Evolutionary conservation across 1,140 invertebrate genomes (phyloP), one percentile per base, ranked within the genome.

Genomic region (Apis cerana): DNA sequence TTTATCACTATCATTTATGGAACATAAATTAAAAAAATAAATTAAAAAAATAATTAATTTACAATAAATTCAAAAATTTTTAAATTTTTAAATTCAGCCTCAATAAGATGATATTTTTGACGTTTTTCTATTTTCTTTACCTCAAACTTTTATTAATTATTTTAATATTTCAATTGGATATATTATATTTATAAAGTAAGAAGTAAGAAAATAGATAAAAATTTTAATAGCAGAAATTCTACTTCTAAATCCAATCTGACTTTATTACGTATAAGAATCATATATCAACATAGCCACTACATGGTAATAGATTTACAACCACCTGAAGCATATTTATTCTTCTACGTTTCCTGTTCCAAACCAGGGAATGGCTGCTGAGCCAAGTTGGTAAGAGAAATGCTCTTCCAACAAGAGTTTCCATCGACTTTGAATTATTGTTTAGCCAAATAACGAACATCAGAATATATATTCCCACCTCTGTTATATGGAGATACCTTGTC

Each of bases 401-500:
- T 50, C 21, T 7, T 19, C 23, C 48, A 21, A 19, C 33, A 12
- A 12, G 13, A 19, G 33, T 43, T 67, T 33, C 64, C 17, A 77
- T 68, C 17, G 12, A 50, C 8, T 13, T 11, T 68, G 65, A n/a
- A n/a, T 48, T 2, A 64, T 56, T 65, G 17, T 4, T 85, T 75
- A 19, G 19, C 43, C 65, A 64, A 64, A 71, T 75, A 80, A 80
- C 65, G 33, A 68, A 50, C 33, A 21, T 50, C 13, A n/a, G 19
- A 76, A 43, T 12, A 21, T 76, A 64, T 64, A 76, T 64, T 64
- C 48, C 43, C 11, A 2, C 4, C 19, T 43, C 43, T 84, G 58
- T 85, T 85, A 65, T 33, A 62, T 62, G 70, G 71, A 86, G 76
- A 68, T 87, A 61, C 59, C n/a, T 58, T 59, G 70, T 85, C 54